Evolutionary conservation across 2,888 invertebrate genomes (phyloP).

Genomic region (Ophraella communa): DNA sequence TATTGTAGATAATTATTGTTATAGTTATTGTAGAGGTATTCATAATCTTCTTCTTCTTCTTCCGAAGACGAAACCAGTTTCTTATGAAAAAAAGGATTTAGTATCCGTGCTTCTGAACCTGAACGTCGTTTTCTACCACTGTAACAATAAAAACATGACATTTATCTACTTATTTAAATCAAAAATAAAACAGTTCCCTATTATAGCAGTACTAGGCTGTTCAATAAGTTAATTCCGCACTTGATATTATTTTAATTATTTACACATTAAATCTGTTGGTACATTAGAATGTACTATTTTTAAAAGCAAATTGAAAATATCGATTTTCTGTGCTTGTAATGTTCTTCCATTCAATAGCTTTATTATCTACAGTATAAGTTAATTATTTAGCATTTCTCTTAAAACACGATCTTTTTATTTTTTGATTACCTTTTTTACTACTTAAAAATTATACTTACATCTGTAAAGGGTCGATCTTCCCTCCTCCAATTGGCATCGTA

Average conservation of each 20-base stretch:
- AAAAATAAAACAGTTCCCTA: not conserved
- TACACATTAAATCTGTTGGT: too few relatives aligned
- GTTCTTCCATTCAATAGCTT: too few relatives aligned
- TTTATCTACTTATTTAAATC: not conserved
- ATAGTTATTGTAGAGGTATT: conserved; percentile 22
- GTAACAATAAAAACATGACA: conserved; percentile 12
- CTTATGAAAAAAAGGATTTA: conserved; percentile 37
- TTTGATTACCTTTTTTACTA: too few relatives aligned
- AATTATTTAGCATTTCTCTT: too few relatives aligned
- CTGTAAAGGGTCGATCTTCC: conserved; percentile 45
- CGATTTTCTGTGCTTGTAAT: too few relatives aligned
- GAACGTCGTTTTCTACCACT: conserved; percentile 37
- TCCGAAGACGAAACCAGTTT: conserved; percentile 16
- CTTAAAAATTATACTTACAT: conserved; percentile 52
- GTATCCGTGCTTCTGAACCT: conserved; percentile 27
- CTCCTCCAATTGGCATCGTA: conserved; percentile 50
- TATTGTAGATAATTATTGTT: conserved; percentile 21
- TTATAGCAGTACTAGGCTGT: too few relatives aligned
- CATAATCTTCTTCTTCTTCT: conserved; percentile 36
- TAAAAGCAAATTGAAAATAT: too few relatives aligned
- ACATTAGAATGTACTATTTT: too few relatives aligned
- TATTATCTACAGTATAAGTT: too few relatives aligned
- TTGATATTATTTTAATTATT: too few relatives aligned
- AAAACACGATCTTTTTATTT: too few relatives aligned
- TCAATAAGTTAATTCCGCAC: too few relatives aligned